phyloP scores from a whole-genome alignment of 1,140 invertebrate species.

The Euura saliciscinereae region DNA sequence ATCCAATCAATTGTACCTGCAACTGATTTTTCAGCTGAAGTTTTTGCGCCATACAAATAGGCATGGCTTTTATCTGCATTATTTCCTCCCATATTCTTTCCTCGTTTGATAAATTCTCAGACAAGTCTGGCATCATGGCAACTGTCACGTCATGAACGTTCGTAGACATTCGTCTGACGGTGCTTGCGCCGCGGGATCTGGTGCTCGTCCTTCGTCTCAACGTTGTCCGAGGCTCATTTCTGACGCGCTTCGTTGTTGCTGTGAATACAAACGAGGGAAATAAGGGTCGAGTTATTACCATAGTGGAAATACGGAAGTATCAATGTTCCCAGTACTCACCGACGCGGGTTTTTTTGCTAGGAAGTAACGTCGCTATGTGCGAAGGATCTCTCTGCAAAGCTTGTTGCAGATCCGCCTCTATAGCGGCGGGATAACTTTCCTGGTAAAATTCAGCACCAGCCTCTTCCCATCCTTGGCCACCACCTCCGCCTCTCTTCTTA shows the following conservation, averaged over 20 bases:
- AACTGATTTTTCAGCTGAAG: slow-evolving; percentile 78
- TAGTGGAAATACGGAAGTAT: not conserved
- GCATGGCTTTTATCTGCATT: slow-evolving; percentile 83
- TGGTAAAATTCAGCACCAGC: slow-evolving; percentile 86
- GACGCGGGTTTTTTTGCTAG: slow-evolving; percentile 76
- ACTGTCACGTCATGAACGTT: slow-evolving; percentile 73
- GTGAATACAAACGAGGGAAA: slow-evolving; percentile 28
- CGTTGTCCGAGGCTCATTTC: slow-evolving; percentile 61
- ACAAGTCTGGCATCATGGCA: slow-evolving; percentile 77
- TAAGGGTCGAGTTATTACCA: slow-evolving; percentile 13
- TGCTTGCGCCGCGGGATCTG: slow-evolving; percentile 69
- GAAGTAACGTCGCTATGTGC: slow-evolving; percentile 75
- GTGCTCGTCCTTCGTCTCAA: slow-evolving; percentile 67
- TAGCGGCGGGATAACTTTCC: slow-evolving; percentile 77
- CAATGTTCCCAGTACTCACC: slow-evolving; percentile 56
- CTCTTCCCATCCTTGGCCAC: slow-evolving; percentile 78
- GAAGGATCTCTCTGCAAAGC: slow-evolving; percentile 72
- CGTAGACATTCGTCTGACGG: slow-evolving; percentile 66
- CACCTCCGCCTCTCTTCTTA: slow-evolving; percentile 61
- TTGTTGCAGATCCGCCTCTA: slow-evolving; percentile 71
- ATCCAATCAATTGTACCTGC: slow-evolving; percentile 62
- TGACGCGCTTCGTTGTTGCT: slow-evolving; percentile 62
- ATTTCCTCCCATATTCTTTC: slow-evolving; percentile 86
- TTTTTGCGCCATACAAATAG: slow-evolving; percentile 81
- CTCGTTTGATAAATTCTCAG: slow-evolving; percentile 81